These are phyloP conservation scores for Stictonetta naevosa DNA, from an alignment of 2,113 vertebrate genomes.

Conservation along the genomic window DNA sequence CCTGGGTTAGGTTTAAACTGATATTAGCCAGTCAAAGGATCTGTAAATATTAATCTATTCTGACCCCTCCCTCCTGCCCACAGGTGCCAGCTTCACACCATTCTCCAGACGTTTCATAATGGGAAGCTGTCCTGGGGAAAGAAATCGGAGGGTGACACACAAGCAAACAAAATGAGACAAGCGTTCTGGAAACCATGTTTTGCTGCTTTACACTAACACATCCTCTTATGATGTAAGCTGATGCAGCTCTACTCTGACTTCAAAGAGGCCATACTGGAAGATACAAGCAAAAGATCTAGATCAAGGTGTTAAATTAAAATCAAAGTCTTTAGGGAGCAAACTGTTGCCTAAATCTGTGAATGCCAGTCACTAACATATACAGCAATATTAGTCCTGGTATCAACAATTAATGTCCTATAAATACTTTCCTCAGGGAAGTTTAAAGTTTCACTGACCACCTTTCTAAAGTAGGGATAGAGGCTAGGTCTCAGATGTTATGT, in stretches of 20 bases:
- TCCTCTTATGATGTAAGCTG: neutral
- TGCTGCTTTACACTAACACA: neutral
- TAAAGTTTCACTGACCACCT: neutral
- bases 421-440: neutral
- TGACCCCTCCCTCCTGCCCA: conserved; percentile 32
- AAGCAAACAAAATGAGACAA: neutral
- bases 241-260: neutral
- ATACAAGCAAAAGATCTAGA: neutral
- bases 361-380: neutral
- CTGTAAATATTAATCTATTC: conserved; percentile 62
- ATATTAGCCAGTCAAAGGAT: conserved; percentile 53
- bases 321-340: neutral
- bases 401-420: neutral
- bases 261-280: neutral
- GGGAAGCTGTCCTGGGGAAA: conserved; percentile 1
- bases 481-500: neutral
- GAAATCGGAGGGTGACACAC: neutral
- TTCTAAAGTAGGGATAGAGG: neutral
- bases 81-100: conserved; percentile 52
- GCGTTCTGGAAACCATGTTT: conserved; percentile 4
- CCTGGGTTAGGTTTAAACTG: conserved; percentile 60
- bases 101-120: conserved; percentile 37
- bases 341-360: neutral
- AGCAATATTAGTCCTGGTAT: neutral
- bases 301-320: neutral